Percentiles rank a stretch among this genome's conserved stretches.
These are phyloP conservation scores for Tolypeutes matacus DNA, from an alignment of 2,797 vertebrate species.

Conservation along the genomic window DNA sequence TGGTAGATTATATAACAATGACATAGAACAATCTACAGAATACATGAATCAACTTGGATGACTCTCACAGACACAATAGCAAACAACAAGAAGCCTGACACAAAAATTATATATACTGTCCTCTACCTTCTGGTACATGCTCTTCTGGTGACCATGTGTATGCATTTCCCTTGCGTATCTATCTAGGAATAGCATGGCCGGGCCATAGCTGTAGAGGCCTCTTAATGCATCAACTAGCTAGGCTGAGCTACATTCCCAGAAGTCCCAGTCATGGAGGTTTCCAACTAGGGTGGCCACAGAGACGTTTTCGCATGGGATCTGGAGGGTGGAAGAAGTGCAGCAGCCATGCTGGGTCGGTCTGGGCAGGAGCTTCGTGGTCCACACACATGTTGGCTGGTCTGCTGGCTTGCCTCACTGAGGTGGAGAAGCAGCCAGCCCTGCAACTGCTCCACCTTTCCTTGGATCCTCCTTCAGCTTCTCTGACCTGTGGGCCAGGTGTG, in stretches of 20 bases:
- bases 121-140: neutral
- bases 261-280: slow-evolving; percentile 51
- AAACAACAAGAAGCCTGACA: neutral
- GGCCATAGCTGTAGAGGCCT: neutral
- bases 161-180: slow-evolving; percentile 7
- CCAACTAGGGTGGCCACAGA: neutral
- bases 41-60: neutral
- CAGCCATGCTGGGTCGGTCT: neutral
- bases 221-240: neutral
- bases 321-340: slow-evolving; percentile 32
- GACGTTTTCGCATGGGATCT: slow-evolving; percentile 23
- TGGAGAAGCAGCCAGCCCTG: neutral
- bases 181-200: slow-evolving; percentile 11
- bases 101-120: neutral
- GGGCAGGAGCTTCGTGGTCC: neutral
- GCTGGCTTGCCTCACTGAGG: neutral
- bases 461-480: neutral
- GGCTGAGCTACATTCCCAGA: slow-evolving; percentile 40
- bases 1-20: neutral
- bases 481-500: neutral
- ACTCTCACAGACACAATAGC: neutral
- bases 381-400: neutral
- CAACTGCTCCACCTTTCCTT: neutral
- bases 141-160: neutral
- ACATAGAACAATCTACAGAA: neutral